Percentiles rank a stretch among this genome's conserved stretches.
Evolutionary conservation across 2,888 invertebrate genomes (phyloP).

Genomic region (Clunio marinus): DNA sequence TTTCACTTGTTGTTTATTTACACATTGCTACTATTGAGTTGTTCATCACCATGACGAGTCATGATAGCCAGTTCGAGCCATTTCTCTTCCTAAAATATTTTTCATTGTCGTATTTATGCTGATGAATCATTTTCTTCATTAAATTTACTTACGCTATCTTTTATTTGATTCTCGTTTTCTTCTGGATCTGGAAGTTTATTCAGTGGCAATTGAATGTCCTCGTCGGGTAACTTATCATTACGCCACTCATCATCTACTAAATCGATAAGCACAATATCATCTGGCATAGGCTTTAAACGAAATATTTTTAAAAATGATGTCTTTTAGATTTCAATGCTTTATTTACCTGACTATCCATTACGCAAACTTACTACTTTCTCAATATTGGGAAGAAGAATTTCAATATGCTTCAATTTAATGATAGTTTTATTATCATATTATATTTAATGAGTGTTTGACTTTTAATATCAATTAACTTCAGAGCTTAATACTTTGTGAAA

Average conservation of each 20-base stretch:
- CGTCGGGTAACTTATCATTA: slow-evolving; percentile 73
- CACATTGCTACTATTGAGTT: slow-evolving; percentile 12
- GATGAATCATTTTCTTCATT: too few relatives aligned
- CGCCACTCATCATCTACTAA: slow-evolving; percentile 77
- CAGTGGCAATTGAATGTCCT: slow-evolving; percentile 79
- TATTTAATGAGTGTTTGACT: too few relatives aligned
- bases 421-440: too few relatives aligned
- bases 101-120: too few relatives aligned
- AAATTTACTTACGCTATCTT: slow-evolving; percentile 77
- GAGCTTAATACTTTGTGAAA: too few relatives aligned
- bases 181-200: slow-evolving; percentile 89
- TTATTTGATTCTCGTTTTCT: slow-evolving; percentile 66
- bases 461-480: too few relatives aligned
- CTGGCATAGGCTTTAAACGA: slow-evolving; percentile 40
- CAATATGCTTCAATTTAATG: too few relatives aligned
- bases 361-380: too few relatives aligned
- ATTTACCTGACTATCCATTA: slow-evolving; percentile 20
- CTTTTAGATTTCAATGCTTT: background rate
- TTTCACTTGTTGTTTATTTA: slow-evolving; percentile 22
- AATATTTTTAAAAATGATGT: background rate
- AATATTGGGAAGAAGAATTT: too few relatives aligned
- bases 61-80: slow-evolving; percentile 17
- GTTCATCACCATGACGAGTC: slow-evolving; percentile 20
- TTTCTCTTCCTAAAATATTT: slow-evolving; percentile 34
- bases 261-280: slow-evolving; percentile 52